A percentile compares a stretch with the other conserved stretches of the same genome.
These are phyloP conservation scores for Ectemnius lituratus DNA, from an alignment of 2,888 invertebrate genomes.

Conservation along the genomic window DNA sequence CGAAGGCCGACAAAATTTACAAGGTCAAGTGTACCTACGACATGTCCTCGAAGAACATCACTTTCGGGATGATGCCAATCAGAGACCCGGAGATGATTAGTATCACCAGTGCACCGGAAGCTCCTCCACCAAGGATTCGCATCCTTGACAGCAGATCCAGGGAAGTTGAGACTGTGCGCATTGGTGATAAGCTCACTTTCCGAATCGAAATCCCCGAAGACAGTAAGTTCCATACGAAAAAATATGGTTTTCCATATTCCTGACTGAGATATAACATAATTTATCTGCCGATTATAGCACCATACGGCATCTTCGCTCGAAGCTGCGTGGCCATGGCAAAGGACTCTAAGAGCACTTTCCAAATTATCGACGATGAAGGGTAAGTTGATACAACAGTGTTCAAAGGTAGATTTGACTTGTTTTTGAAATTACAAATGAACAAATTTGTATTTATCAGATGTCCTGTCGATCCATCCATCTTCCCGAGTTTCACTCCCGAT, in stretches of 20 bases:
- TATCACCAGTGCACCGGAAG: conserved; percentile 96
- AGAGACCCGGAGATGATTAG: conserved; percentile 97
- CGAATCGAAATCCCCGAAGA: conserved; percentile 97
- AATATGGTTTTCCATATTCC: too few species aligned
- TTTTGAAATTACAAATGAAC: not conserved
- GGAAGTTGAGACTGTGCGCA: conserved; percentile 96
- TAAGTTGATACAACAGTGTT: conserved; percentile 70
- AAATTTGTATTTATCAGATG: conserved; percentile 80
- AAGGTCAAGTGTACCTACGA: conserved; percentile 98
- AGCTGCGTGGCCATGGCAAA: conserved; percentile 98
- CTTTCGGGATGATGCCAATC: conserved; percentile 98
- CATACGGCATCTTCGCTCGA: conserved; percentile 96
- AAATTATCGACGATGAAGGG: conserved; percentile 97
- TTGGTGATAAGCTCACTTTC: conserved; percentile 96
- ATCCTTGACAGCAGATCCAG: conserved; percentile 91
- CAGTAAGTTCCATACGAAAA: conserved; percentile 82
- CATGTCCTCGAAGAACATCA: conserved; percentile 97
- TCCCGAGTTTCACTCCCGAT: conserved; percentile 94
- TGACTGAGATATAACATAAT: too few species aligned
- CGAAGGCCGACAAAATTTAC: conserved; percentile 97
- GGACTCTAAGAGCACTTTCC: conserved; percentile 96
- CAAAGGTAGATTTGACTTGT: not conserved
- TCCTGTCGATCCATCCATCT: conserved; percentile 94
- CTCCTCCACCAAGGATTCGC: conserved; percentile 95
- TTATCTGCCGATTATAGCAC: conserved; percentile 81